Percentiles rank a stretch among this genome's conserved stretches.
Evolutionary conservation across 2,113 vertebrate genomes (phyloP).

Genomic region (Syngnathus floridae): DNA sequence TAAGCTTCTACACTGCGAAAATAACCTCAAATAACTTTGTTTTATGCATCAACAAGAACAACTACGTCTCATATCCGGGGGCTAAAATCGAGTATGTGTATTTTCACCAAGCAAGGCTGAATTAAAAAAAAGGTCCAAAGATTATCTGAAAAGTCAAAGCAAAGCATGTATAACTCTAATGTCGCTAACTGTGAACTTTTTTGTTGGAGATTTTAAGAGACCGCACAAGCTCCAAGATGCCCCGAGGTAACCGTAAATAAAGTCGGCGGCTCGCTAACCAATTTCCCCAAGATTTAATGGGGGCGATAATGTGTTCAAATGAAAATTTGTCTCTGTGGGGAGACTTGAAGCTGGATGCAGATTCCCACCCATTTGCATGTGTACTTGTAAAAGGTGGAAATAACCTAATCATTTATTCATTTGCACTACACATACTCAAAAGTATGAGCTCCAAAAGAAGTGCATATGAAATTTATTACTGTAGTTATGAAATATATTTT

Average conservation of each 20-base stretch:
- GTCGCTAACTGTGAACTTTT: slow-evolving; percentile 20
- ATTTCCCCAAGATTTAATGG: slow-evolving; percentile 59
- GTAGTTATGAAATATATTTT: neutral
- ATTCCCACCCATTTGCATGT: slow-evolving; percentile 16
- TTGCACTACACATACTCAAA: neutral
- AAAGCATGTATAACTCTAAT: slow-evolving; percentile 13
- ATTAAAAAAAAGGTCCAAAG: slow-evolving; percentile 16
- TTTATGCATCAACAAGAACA: slow-evolving; percentile 26
- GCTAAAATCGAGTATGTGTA: slow-evolving; percentile 3
- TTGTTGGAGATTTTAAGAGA: slow-evolving; percentile 17
- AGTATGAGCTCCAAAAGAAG: neutral
- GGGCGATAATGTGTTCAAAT: slow-evolving; percentile 52
- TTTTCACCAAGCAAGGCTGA: slow-evolving; percentile 17
- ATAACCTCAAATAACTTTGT: slow-evolving; percentile 31
- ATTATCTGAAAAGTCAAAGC: slow-evolving; percentile 25
- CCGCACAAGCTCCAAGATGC: slow-evolving; percentile 34
- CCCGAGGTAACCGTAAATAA: slow-evolving; percentile 47
- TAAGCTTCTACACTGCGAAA: slow-evolving; percentile 41
- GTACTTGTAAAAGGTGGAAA: neutral
- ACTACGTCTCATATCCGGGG: slow-evolving; percentile 14
- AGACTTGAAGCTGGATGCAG: slow-evolving; percentile 37
- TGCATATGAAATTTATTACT: neutral
- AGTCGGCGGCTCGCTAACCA: slow-evolving; percentile 24
- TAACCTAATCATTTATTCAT: neutral
- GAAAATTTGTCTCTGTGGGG: slow-evolving; percentile 54